Percentiles rank a stretch among this genome's conserved stretches.
Conservation (phyloP, 1,140 invertebrate genomes). For the Adoxophyes honmai region DNA sequence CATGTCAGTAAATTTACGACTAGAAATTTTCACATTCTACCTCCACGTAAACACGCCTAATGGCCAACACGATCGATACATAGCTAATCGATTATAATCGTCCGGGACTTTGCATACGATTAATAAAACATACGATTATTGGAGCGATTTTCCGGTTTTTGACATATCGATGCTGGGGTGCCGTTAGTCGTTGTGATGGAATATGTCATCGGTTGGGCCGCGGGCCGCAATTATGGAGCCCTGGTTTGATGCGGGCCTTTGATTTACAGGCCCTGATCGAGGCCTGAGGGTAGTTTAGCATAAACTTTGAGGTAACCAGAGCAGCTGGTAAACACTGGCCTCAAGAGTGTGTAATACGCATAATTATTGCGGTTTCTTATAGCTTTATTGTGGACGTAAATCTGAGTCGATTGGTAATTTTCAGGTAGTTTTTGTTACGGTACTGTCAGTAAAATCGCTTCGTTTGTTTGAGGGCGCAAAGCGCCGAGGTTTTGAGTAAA, state of each 20-base stretch:
- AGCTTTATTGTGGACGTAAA: too few species aligned
- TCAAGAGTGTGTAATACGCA: conserved; percentile 6
- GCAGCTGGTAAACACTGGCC: conserved; percentile 18
- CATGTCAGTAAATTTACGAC: conserved; percentile 8
- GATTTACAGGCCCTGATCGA: conserved; percentile 54
- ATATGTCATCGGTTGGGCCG: conserved; percentile 60
- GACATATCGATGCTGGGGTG: conserved; percentile 42
- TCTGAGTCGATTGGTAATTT: too few species aligned
- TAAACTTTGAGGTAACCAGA: conserved; percentile 29
- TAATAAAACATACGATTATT: conserved; percentile 58
- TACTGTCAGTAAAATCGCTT: too few species aligned
- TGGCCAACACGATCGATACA: conserved; percentile 19
- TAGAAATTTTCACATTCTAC: conserved; percentile 18
- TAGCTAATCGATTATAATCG: conserved; percentile 57
- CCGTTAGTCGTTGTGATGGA: conserved; percentile 46
- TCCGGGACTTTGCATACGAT: conserved; percentile 41
- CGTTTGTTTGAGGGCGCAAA: too few species aligned
- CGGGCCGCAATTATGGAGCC: conserved; percentile 48
- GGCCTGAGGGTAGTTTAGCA: conserved; percentile 33
- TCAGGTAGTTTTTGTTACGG: too few species aligned
- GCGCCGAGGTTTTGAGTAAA: too few species aligned
- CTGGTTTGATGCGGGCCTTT: conserved; percentile 33
- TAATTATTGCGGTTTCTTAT: conserved; percentile 12
- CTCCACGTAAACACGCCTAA: conserved; percentile 6
- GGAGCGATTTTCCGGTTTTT: conserved; percentile 56